Base-by-base conservation (phyloP, 2,888 invertebrate genomes). In the Eristalis intricaria region DNA sequence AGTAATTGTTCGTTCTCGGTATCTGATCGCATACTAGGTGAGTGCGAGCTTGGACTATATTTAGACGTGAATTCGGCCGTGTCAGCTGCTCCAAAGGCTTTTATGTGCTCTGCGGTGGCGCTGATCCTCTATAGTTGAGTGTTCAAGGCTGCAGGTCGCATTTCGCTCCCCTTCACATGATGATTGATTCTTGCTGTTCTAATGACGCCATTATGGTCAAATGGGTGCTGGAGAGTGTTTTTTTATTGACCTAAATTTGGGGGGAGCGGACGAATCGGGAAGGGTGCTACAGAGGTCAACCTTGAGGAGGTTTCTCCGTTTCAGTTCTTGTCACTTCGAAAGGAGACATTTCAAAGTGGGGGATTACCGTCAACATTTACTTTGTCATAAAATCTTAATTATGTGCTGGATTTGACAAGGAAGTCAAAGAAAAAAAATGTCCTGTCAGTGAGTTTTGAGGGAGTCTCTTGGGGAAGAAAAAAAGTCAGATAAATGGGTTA, bases 101-200 rank as follows among this genome's bases (percentile, higher is more conserved):
- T 56, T 32, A 64, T 35, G 38, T 35, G n/a, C 56, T 69, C 19
- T 19, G 43, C 66, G 71, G 40, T 32, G 63, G 43, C 50, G 61
- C 23, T 66, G 76, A 76, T 76, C 66, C 65, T 76, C 64, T 60
- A 76, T 70, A 60, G 75, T 61, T 65, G 63, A 13, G 3, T 38
- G 64, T 65, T 75, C 82, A 76, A 82, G 82, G 76, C 71, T 43
- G 50, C 15, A 19, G 26, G 40, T 32, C 15, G 26, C 13, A 23
- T 70, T 8, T 32, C 1, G 71, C 40, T 35, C 35, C 56, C 64
- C 23, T 78, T 78, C 70, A 70, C 50, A 64, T 43, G 13, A 5
- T 64, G 19, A 26, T 40, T 50, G 40, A 71, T 22, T 71, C 26
- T 11, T 40, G 70, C 40, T 2, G 19, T 61, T 70, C 15, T 40